Evolutionary conservation across 2,797 vertebrate species (phyloP).

Genomic region (Melanogrammus aeglefinus): DNA sequence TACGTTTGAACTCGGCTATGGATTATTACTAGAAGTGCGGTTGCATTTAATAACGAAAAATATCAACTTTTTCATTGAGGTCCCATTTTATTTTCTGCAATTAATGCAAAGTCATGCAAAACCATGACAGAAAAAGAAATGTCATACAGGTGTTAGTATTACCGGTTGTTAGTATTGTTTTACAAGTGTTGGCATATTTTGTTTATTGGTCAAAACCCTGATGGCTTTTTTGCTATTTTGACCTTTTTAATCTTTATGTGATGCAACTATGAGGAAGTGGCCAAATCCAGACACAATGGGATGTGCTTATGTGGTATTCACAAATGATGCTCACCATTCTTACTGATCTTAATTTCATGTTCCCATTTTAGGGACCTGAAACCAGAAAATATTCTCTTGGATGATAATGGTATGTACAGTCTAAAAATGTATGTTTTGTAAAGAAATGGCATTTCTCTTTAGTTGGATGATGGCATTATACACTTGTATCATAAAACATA

Average conservation of each 20-base stretch:
- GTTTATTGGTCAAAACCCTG: too few relatives aligned
- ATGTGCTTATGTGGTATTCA: neutral
- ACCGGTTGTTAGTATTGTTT: neutral
- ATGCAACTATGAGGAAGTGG: neutral
- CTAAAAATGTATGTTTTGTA: too few relatives aligned
- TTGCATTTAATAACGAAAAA: neutral
- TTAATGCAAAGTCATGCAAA: neutral
- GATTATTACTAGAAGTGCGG: too few relatives aligned
- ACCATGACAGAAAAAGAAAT: neutral
- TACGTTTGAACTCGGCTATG: too few relatives aligned
- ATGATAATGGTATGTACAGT: constrained; percentile 67
- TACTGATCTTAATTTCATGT: constrained; percentile 22
- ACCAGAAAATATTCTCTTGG: constrained; percentile 95
- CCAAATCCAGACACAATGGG: too few relatives aligned
- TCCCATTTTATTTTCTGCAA: too few relatives aligned
- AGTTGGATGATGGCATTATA: neutral
- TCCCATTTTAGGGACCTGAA: constrained; percentile 84
- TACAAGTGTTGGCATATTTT: neutral
- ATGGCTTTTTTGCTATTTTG: too few relatives aligned
- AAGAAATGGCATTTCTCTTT: neutral
- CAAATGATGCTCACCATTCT: neutral
- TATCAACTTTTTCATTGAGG: neutral
- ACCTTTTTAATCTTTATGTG: too few relatives aligned
- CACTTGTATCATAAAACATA: neutral
- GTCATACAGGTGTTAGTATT: neutral